Percentiles rank a stretch among this genome's conserved stretches.
Evolutionary conservation across 2,888 invertebrate genomes (phyloP).

Genomic region (Coelinius sp.): DNA sequence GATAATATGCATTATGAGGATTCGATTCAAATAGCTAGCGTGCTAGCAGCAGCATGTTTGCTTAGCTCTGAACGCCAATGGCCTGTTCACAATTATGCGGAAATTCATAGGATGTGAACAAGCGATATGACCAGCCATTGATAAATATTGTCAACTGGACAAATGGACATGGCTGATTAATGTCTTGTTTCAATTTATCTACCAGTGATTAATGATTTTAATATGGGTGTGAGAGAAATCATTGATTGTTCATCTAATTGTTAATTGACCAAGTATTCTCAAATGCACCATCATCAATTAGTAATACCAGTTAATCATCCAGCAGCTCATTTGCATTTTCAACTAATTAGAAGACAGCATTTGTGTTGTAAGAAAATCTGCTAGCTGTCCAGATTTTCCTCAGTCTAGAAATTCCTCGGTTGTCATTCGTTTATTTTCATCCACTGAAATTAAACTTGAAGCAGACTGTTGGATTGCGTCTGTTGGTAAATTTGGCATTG

Average conservation of each 20-base stretch:
- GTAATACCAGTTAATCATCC: neutral
- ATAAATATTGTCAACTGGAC: conserved; percentile 3
- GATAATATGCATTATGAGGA: conserved; percentile 30
- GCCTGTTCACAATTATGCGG: conserved; percentile 2
- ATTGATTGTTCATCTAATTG: neutral
- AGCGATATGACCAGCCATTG: neutral
- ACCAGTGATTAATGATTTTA: neutral
- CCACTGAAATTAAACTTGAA: conserved; percentile 1
- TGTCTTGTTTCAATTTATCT: neutral
- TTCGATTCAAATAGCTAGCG: conserved; percentile 23
- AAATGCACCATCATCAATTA: neutral
- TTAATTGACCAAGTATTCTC: neutral
- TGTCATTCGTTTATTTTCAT: conserved; percentile 5
- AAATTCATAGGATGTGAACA: conserved; percentile 22
- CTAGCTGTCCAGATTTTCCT: neutral
- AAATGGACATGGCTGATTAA: neutral
- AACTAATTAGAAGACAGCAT: neutral
- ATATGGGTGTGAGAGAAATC: neutral
- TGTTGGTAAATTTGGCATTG: conserved; percentile 17
- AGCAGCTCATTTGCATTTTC: neutral
- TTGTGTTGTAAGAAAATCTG: neutral
- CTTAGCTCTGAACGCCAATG: conserved; percentile 16
- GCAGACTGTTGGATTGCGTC: conserved; percentile 15
- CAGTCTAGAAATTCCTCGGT: conserved; percentile 6
- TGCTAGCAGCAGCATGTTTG: conserved; percentile 12